These are phyloP conservation scores for Sarcophaga rosellei DNA, from an alignment of 2,888 invertebrate species.

Conservation along the genomic window DNA sequence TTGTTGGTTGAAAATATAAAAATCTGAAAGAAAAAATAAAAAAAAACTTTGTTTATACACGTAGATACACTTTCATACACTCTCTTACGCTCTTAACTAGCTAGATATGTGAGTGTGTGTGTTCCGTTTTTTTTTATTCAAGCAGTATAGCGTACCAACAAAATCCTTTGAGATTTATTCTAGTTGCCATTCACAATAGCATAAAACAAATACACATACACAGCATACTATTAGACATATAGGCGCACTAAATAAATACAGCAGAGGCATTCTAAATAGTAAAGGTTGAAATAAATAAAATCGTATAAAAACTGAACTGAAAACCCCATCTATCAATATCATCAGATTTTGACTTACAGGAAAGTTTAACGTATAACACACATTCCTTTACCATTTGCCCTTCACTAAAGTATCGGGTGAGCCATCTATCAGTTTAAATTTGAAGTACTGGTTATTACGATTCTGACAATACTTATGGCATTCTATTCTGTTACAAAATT, in stretches of 20 bases:
- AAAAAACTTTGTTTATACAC: neutral
- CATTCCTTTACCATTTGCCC: too few relatives aligned
- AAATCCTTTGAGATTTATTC: constrained; percentile 59
- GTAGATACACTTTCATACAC: too few relatives aligned
- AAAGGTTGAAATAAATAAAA: too few relatives aligned
- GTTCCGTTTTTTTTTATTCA: neutral
- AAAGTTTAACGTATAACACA: too few relatives aligned
- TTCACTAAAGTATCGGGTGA: too few relatives aligned
- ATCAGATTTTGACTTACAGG: too few relatives aligned
- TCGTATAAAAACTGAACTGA: too few relatives aligned
- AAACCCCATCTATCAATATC: too few relatives aligned
- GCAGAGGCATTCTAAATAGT: neutral
- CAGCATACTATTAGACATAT: neutral
- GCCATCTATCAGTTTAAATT: too few relatives aligned
- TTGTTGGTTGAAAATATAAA: constrained; percentile 5
- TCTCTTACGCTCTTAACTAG: neutral
- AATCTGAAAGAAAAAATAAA: neutral
- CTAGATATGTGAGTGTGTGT: neutral
- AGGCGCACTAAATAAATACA: neutral
- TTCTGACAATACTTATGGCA: too few relatives aligned
- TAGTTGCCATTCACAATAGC: constrained; percentile 42
- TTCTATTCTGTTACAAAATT: too few relatives aligned
- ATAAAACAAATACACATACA: constrained; percentile 19
- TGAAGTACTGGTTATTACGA: too few relatives aligned
- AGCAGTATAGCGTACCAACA: constrained; percentile 15